phyloP scores from a whole-genome alignment of 2,113 vertebrate species.

The Salvator merianae region DNA sequence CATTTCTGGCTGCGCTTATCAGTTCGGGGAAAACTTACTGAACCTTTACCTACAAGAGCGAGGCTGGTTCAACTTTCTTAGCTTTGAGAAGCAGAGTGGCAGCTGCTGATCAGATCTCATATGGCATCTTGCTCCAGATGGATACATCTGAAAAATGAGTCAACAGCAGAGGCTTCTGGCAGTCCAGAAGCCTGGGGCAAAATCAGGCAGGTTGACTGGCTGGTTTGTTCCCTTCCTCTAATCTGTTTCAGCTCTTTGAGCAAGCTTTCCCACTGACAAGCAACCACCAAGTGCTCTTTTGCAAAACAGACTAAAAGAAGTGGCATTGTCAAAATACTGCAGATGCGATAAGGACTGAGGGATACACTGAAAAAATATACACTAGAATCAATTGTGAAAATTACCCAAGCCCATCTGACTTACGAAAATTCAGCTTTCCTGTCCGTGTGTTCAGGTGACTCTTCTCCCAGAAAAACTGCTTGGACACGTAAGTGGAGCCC shows the following conservation, averaged over 20 bases:
- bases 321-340: background rate
- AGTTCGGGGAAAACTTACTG: background rate
- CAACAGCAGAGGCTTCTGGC: background rate
- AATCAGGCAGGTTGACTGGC: conserved; percentile 3
- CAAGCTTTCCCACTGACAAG: background rate
- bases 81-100: background rate
- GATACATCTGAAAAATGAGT: background rate
- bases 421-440: background rate
- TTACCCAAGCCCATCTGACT: background rate
- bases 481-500: too few relatives aligned
- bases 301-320: background rate
- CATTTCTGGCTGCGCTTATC: background rate
- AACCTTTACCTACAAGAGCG: background rate
- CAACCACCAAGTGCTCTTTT: background rate
- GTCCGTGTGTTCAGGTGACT: background rate
- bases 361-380: too few relatives aligned
- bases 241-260: background rate
- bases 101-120: conserved; percentile 6
- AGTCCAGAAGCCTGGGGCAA: background rate
- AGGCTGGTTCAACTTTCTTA: background rate
- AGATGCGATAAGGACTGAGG: too few relatives aligned
- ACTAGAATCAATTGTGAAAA: background rate
- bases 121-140: background rate
- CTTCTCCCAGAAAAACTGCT: background rate
- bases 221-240: background rate